Conservation (phyloP, 2,797 vertebrate genomes). For the Periophthalmus magnuspinnatus region DNA sequence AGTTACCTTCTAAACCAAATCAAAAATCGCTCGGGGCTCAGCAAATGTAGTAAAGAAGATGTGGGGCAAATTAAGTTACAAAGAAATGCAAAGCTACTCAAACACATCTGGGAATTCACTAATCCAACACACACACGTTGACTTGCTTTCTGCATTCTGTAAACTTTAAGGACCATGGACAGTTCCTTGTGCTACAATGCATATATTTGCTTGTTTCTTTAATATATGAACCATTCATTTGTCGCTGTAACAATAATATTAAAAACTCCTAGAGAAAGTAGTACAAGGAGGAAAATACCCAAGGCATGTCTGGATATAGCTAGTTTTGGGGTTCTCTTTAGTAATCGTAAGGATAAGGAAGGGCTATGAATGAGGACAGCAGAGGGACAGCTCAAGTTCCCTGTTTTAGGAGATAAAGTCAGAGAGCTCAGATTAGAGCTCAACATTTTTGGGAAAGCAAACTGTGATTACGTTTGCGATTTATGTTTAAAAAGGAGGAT, state of each 20-base stretch:
- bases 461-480: too few relatives aligned
- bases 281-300: not conserved
- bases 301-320: not conserved
- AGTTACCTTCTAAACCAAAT: constrained; percentile 17
- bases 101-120: constrained; percentile 7
- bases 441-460: too few relatives aligned
- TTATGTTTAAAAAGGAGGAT: too few relatives aligned
- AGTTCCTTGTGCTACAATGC: not conserved
- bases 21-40: constrained; percentile 6
- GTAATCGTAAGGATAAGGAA: not conserved
- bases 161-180: constrained; percentile 11
- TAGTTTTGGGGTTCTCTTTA: not conserved
- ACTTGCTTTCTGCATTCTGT: not conserved
- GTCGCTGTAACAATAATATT: not conserved
- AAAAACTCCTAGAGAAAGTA: not conserved
- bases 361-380: not conserved
- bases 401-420: not conserved
- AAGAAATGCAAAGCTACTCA: constrained; percentile 11
- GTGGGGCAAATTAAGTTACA: constrained; percentile 5
- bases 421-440: not conserved
- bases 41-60: constrained; percentile 14
- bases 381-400: not conserved
- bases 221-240: not conserved
- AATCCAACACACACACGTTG: not conserved
- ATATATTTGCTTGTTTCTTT: not conserved